phyloP scores from a whole-genome alignment of 2,888 invertebrate genomes.

The Rhyacophila evoluta region DNA sequence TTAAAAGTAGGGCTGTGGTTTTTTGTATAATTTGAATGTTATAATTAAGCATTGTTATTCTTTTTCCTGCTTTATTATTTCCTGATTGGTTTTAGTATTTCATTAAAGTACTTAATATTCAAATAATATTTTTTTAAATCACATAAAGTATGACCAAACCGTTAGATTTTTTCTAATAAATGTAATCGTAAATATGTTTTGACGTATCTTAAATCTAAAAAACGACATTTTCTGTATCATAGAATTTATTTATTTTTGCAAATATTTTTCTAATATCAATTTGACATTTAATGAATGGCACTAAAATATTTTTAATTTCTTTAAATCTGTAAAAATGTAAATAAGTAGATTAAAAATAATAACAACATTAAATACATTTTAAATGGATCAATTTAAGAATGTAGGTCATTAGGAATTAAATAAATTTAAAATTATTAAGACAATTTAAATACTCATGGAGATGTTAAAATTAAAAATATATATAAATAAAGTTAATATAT shows the following conservation, averaged over 20 bases:
- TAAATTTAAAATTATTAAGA: neutral
- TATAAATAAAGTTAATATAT: neutral
- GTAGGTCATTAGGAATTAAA: neutral
- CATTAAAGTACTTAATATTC: too few species aligned
- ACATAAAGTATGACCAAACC: too few species aligned
- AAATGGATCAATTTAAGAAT: slow-evolving; percentile 10
- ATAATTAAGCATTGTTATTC: too few species aligned
- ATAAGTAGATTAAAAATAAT: neutral
- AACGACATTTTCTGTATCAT: neutral
- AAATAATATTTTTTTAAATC: too few species aligned
- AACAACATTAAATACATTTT: neutral
- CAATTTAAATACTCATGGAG: slow-evolving; percentile 12
- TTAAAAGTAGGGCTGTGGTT: slow-evolving; percentile 4
- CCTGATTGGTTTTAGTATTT: too few species aligned
- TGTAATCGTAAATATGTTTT: too few species aligned
- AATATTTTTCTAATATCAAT: neutral
- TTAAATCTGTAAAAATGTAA: neutral
- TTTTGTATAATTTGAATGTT: too few species aligned
- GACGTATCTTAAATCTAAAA: too few species aligned
- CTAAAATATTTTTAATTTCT: neutral
- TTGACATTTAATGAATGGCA: neutral
- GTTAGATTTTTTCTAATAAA: too few species aligned
- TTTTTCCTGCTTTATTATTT: too few species aligned
- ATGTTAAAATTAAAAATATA: slow-evolving; percentile 4
- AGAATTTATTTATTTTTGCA: neutral